Evolutionary conservation across 2,888 invertebrate species (phyloP).

Genomic region (Aspidiotus destructor): DNA sequence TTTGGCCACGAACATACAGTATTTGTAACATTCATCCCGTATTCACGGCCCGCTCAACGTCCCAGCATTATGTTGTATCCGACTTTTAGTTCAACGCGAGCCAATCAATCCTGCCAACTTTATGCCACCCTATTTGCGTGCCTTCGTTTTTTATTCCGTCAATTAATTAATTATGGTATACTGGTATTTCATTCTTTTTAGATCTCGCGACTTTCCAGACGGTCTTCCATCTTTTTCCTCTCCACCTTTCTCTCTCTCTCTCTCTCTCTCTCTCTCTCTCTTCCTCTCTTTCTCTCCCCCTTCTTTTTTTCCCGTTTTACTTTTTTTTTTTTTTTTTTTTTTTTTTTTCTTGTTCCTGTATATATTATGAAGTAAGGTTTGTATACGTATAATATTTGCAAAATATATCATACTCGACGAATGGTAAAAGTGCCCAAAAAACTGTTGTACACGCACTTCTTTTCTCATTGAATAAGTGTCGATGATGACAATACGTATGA

Average conservation of each 20-base stretch:
- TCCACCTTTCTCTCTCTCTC: not conserved
- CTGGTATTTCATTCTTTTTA: conserved; percentile 29
- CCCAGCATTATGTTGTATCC: conserved; percentile 26
- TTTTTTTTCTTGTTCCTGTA: too few relatives aligned
- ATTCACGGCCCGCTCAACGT: conserved; percentile 28
- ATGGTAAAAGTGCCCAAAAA: too few relatives aligned
- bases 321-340: too few relatives aligned
- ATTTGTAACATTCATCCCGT: not conserved
- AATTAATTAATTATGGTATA: conserved; percentile 27
- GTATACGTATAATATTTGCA: too few relatives aligned
- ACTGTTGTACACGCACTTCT: too few relatives aligned
- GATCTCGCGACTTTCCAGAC: conserved; percentile 24
- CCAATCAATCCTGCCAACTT: conserved; percentile 32
- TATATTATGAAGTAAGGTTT: too few relatives aligned
- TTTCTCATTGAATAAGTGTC: too few relatives aligned
- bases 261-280: not conserved
- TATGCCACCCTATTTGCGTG: conserved; percentile 32
- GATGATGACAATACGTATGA: too few relatives aligned
- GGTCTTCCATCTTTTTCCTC: not conserved
- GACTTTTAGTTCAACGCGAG: conserved; percentile 23
- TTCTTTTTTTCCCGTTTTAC: too few relatives aligned
- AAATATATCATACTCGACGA: too few relatives aligned
- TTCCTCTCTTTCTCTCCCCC: not conserved
- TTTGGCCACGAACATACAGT: conserved; percentile 29
- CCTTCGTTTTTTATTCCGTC: conserved; percentile 32